These are phyloP conservation scores for Didymodactylos carnosus DNA, from an alignment of 2,888 invertebrate genomes.

Conservation along the genomic window DNA sequence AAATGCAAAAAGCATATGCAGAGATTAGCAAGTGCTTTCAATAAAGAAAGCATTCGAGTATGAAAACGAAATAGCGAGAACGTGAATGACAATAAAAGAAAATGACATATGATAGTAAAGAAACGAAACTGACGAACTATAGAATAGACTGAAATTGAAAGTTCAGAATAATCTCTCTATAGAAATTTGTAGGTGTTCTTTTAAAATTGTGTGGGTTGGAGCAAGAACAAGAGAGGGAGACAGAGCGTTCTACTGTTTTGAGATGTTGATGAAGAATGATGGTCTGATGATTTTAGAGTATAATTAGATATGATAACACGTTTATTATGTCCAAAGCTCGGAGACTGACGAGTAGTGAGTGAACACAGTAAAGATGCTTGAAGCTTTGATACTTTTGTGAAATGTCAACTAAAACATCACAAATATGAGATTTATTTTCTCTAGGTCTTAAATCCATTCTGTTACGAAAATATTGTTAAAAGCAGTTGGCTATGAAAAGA, in stretches of 20 bases:
- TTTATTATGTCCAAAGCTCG: too few species aligned
- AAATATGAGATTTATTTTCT: slow-evolving; percentile 17
- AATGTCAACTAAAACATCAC: neutral
- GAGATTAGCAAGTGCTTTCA: slow-evolving; percentile 82
- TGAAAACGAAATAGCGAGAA: too few species aligned
- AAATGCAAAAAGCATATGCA: slow-evolving; percentile 71
- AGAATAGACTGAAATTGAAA: too few species aligned
- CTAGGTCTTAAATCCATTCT: slow-evolving; percentile 51
- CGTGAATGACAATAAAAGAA: too few species aligned
- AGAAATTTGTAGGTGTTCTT: too few species aligned
- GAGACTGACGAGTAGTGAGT: slow-evolving; percentile 13
- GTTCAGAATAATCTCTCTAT: too few species aligned
- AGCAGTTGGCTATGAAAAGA: slow-evolving; percentile 54
- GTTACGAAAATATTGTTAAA: slow-evolving; percentile 47
- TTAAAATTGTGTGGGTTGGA: too few species aligned
- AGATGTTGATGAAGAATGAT: slow-evolving; percentile 82
- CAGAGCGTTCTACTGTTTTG: slow-evolving; percentile 98
- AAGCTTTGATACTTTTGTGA: neutral
- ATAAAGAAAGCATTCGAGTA: slow-evolving; percentile 53
- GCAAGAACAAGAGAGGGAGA: too few species aligned
- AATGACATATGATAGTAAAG: too few species aligned
- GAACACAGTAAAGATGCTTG: neutral
- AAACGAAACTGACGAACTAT: too few species aligned
- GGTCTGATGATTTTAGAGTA: slow-evolving; percentile 51
- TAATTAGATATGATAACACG: slow-evolving; percentile 32